Evolutionary conservation across 2,888 invertebrate species (phyloP).

Genomic region (Portevinia maculata): DNA sequence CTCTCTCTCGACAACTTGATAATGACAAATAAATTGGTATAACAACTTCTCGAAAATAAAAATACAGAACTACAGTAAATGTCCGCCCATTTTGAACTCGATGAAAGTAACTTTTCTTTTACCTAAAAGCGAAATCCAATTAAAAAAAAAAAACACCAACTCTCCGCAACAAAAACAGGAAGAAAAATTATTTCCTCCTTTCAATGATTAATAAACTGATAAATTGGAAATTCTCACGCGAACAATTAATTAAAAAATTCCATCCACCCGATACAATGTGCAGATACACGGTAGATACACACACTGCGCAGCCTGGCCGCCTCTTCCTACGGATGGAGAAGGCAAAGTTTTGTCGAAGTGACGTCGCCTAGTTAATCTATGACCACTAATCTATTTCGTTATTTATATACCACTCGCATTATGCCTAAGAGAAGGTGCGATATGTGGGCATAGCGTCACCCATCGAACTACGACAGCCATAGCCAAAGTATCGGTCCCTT

Average conservation of each 20-base stretch:
- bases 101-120: neutral
- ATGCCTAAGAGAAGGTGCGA: slow-evolving; percentile 57
- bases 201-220: slow-evolving; percentile 72
- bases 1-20: no score
- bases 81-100: neutral
- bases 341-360: slow-evolving; percentile 57
- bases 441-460: slow-evolving; percentile 67
- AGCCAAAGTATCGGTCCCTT: slow-evolving; percentile 22
- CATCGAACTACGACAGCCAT: slow-evolving; percentile 44
- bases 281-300: slow-evolving; percentile 17
- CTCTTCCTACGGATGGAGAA: neutral
- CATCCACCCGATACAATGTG: slow-evolving; percentile 55
- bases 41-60: no score
- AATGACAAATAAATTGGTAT: neutral
- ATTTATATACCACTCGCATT: slow-evolving; percentile 55
- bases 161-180: slow-evolving; percentile 28
- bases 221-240: slow-evolving; percentile 72
- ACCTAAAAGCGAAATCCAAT: neutral
- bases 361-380: slow-evolving; percentile 70
- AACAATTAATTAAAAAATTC: slow-evolving; percentile 73
- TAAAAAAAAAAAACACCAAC: neutral
- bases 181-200: slow-evolving; percentile 60
- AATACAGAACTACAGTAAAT: neutral
- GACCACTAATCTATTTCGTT: slow-evolving; percentile 67
- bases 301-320: neutral